Conservation (phyloP, 2,113 vertebrate genomes). For the Gracilinanus agilis region DNA sequence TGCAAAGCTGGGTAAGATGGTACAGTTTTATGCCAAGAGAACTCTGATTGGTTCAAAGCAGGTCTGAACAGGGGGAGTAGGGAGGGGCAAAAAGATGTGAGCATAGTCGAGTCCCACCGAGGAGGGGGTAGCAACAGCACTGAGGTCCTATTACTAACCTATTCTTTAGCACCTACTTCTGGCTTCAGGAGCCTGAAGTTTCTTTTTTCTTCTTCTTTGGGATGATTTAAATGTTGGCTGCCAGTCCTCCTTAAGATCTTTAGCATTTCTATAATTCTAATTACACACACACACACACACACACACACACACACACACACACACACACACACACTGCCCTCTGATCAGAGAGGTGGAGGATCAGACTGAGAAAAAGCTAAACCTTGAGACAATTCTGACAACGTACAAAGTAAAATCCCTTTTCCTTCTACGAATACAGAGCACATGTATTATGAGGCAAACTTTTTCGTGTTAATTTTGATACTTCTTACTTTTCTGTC, state of each 20-base stretch:
- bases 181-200: background rate
- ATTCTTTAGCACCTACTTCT: conserved; percentile 12
- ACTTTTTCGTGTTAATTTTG: background rate
- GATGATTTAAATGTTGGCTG: background rate
- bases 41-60: background rate
- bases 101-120: background rate
- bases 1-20: conserved; percentile 26
- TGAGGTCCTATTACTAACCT: conserved; percentile 11
- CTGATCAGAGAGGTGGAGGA: background rate
- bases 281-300: background rate
- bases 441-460: background rate
- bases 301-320: too few relatives aligned
- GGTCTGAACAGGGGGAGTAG: fast-evolving
- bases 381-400: background rate
- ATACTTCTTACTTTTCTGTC: background rate
- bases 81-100: background rate
- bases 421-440: background rate
- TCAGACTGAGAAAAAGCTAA: background rate
- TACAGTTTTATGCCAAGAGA: background rate
- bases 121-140: background rate
- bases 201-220: background rate
- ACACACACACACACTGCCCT: too few relatives aligned
- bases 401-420: background rate
- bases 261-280: background rate
- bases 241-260: background rate